Base-by-base conservation (phyloP, 2,888 invertebrate species). In the Polylopha cassiicola region DNA sequence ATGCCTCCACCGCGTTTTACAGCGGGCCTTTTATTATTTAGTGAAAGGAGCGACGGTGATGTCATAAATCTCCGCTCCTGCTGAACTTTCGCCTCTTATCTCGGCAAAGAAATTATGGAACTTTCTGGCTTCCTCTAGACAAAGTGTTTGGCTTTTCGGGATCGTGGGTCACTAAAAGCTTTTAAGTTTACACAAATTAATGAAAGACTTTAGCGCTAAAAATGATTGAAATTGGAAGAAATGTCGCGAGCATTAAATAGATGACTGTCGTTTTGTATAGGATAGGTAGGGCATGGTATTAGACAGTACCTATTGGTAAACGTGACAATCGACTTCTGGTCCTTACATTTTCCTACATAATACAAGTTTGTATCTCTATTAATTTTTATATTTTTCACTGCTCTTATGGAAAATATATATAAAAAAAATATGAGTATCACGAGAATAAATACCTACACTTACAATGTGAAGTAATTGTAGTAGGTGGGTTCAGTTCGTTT, bases 31-130 rank as follows among this genome's bases (percentile, higher is more conserved):
- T 84, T 81, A 84, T 85, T 85, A 85, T 85, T 84, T 85, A 85
- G 84, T 85, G 82, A 82, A 85, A 82, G 80, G 81, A 80, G 74
- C 77, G 73, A 75, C 80, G 79, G 78, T 80, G 80, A 82, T 76
- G 82, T 82, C 81, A 81, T 85, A 85, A 85, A 84, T 85, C 84
- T 84, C 79, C 69, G 78, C 76, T 82, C 76, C 82, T 80, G 81
- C 81, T 82, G 82, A 85, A 84, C 82, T 82, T 81, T 82, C 77
- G 77, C 84, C 81, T 81, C 81, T 84, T 84, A 84, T 84, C 84
- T 82, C 74, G 74, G 75, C 73, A 72, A 82, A 80, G 82, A 80
- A 84, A 84, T 84, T 82, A 81, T 82, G 72, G 75, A 84, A 84
- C 84, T 84, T 84, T 82, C 72, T 77, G 82, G 68, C 81, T 82